These are phyloP conservation scores for Lomographa bimaculata DNA, from an alignment of 2,888 invertebrate species.

Conservation along the genomic window DNA sequence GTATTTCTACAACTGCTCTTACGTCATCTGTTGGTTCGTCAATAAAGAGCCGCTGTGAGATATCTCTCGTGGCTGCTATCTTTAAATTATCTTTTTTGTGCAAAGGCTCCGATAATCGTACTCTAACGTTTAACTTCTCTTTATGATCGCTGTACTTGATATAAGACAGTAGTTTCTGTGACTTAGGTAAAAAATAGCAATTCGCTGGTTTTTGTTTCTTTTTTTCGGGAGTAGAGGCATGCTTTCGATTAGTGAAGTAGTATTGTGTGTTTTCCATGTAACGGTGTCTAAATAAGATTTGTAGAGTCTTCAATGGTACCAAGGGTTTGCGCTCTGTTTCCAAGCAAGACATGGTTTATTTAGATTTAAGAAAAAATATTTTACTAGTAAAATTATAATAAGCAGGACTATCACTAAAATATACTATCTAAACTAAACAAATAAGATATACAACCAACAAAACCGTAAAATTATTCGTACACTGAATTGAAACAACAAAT, in stretches of 20 bases:
- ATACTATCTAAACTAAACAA: too few species aligned
- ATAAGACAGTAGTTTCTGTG: conserved; percentile 71
- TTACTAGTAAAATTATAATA: conserved; percentile 15
- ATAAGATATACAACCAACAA: too few species aligned
- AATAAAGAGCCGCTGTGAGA: conserved; percentile 83
- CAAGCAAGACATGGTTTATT: conserved; percentile 55
- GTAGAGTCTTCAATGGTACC: conserved; percentile 70
- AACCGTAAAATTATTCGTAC: too few species aligned
- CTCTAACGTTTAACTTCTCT: conserved; percentile 54
- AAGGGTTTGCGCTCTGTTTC: conserved; percentile 66
- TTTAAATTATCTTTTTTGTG: conserved; percentile 67
- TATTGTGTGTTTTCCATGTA: conserved; percentile 73
- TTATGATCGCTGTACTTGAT: conserved; percentile 73
- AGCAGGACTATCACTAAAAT: conserved; percentile 10
- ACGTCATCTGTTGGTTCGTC: conserved; percentile 81
- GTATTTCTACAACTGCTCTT: conserved; percentile 85
- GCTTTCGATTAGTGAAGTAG: conserved; percentile 71
- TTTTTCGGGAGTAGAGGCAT: conserved; percentile 46
- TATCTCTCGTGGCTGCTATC: conserved; percentile 73
- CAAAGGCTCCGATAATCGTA: conserved; percentile 58
- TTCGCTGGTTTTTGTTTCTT: conserved; percentile 43
- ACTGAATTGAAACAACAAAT: too few species aligned
- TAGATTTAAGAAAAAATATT: too few species aligned
- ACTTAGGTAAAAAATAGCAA: conserved; percentile 66
- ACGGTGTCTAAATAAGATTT: conserved; percentile 73